phyloP scores from a whole-genome alignment of 2,888 invertebrate genomes.

The Dynastes maya region DNA sequence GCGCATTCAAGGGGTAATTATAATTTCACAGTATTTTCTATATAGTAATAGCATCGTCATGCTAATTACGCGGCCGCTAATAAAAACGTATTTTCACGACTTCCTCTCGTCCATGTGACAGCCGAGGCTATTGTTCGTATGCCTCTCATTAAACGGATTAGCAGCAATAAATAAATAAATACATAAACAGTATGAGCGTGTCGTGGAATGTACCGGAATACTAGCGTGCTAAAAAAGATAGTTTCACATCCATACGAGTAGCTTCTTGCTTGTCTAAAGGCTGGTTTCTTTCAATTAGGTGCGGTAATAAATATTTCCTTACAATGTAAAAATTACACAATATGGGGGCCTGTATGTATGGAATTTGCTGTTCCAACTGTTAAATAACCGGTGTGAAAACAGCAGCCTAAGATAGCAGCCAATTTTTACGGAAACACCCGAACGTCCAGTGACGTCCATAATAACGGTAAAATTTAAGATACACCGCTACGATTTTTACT shows the following conservation, averaged over 20 bases:
- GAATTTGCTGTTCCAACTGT: not conserved
- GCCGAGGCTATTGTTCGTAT: not conserved
- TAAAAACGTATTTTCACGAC: constrained; percentile 10
- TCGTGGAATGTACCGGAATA: not conserved
- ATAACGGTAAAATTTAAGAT: no score
- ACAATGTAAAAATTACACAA: no score
- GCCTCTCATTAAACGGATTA: not conserved
- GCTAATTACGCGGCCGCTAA: not conserved
- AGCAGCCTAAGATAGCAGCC: no score
- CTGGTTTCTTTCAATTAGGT: not conserved
- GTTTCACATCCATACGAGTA: not conserved
- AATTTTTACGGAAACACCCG: no score
- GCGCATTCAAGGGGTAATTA: not conserved
- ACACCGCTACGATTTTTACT: no score
- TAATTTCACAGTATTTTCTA: constrained; percentile 1
- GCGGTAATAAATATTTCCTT: no score
- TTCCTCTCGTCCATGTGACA: constrained; percentile 12
- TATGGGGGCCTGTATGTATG: no score
- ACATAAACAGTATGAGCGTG: no score
- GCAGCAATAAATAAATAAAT: constrained; percentile 3
- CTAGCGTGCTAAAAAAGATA: not conserved
- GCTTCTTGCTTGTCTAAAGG: not conserved
- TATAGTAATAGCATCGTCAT: not conserved
- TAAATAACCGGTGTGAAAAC: no score
- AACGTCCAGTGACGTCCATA: no score